phyloP scores from a whole-genome alignment of 2,113 vertebrate genomes.

The Clarias gariepinus region DNA sequence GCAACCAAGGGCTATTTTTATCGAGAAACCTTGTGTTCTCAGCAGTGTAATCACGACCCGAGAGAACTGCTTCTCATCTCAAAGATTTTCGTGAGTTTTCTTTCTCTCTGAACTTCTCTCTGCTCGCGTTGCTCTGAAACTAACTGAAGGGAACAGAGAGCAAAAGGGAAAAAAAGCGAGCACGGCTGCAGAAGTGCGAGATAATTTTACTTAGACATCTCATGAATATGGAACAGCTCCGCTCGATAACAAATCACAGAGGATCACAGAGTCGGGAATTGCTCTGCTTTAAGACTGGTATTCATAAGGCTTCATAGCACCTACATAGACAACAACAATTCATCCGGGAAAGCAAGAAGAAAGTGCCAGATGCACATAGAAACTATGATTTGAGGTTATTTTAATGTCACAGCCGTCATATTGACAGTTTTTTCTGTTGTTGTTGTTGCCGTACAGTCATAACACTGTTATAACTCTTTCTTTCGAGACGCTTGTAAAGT shows the following conservation, averaged over 20 bases:
- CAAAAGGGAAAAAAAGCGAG: not conserved
- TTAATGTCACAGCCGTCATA: not conserved
- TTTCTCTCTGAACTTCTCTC: slow-evolving; percentile 38
- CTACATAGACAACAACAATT: not conserved
- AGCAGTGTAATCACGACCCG: slow-evolving; percentile 25
- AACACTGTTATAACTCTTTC: not conserved
- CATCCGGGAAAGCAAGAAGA: not conserved
- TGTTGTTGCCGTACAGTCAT: not conserved
- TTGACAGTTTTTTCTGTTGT: too few relatives aligned
- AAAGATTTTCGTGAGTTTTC: not conserved
- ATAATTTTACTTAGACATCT: not conserved
- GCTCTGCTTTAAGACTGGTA: not conserved
- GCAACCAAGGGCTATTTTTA: slow-evolving; percentile 5
- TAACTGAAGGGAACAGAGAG: not conserved
- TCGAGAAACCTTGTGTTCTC: not conserved
- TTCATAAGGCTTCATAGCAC: not conserved
- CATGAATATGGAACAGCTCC: slow-evolving; percentile 16
- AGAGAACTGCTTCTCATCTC: slow-evolving; percentile 21
- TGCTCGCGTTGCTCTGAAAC: not conserved
- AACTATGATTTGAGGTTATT: not conserved
- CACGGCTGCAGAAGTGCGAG: not conserved
- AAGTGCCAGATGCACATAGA: not conserved
- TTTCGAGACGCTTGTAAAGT: not conserved
- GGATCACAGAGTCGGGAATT: not conserved
- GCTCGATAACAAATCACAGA: not conserved